Evolutionary conservation across 1,140 invertebrate genomes (phyloP).

Genomic region (Centruroides sculpturatus): DNA sequence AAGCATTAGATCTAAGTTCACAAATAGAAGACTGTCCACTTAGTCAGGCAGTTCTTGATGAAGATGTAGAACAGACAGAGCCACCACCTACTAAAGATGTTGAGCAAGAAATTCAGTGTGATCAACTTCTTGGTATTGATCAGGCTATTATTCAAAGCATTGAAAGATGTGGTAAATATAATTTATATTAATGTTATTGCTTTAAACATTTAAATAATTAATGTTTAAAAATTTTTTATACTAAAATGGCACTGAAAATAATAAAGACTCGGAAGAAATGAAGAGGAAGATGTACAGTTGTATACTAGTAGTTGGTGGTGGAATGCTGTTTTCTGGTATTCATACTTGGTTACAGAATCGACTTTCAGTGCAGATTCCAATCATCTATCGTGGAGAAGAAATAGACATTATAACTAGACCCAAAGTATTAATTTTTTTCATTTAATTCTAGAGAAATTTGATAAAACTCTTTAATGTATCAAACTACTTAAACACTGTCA

Average conservation of each 20-base stretch:
- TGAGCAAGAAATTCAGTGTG: slow-evolving; percentile 38
- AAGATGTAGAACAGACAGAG: slow-evolving; percentile 18
- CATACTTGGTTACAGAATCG: slow-evolving; percentile 76
- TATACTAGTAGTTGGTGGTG: slow-evolving; percentile 70
- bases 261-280: slow-evolving; percentile 51
- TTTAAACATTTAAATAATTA: not conserved
- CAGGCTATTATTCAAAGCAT: slow-evolving; percentile 83
- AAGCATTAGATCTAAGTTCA: slow-evolving; percentile 6
- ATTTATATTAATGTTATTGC: not conserved
- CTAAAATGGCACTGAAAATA: not conserved
- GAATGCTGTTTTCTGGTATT: slow-evolving; percentile 73
- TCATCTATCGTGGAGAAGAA: slow-evolving; percentile 39
- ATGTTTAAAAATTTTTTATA: not conserved
- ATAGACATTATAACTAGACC: slow-evolving; percentile 64
- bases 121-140: slow-evolving; percentile 70
- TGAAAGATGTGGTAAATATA: slow-evolving; percentile 59
- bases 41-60: slow-evolving; percentile 13
- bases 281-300: slow-evolving; percentile 90
- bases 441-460: not conserved
- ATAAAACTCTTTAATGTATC: no score
- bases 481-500: no score
- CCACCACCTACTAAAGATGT: slow-evolving; percentile 7
- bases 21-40: slow-evolving; percentile 14
- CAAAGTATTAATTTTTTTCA: slow-evolving; percentile 37
- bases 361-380: slow-evolving; percentile 63